Evolutionary conservation across 2,797 vertebrate species (phyloP).

Genomic region (Cryptoprocta ferox): DNA sequence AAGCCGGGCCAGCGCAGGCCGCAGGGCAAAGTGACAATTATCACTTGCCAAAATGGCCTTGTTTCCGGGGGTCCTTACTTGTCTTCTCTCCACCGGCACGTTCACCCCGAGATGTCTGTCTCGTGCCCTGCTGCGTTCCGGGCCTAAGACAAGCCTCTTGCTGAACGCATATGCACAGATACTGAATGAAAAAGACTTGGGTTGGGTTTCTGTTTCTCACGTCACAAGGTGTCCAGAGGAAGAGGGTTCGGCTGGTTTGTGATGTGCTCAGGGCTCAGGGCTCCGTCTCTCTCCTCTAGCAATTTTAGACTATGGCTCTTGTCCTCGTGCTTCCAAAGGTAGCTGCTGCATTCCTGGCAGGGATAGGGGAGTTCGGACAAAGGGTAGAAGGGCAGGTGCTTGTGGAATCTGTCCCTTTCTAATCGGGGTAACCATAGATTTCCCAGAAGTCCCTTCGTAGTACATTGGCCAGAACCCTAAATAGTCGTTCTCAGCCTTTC

Average conservation of each 20-base stretch:
- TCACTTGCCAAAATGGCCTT: neutral
- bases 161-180: neutral
- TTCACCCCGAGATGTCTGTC: neutral
- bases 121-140: neutral
- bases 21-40: rapidly evolving
- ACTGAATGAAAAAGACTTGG: neutral
- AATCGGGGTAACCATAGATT: neutral
- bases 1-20: neutral
- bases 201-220: neutral
- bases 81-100: neutral
- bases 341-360: slow-evolving; percentile 11
- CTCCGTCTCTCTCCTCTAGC: neutral
- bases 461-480: neutral
- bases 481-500: neutral
- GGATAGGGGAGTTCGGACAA: neutral
- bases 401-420: neutral
- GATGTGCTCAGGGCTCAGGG: neutral
- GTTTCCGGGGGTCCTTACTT: neutral
- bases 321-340: neutral
- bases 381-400: neutral
- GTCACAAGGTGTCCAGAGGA: neutral
- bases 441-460: neutral
- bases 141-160: no score
- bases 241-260: neutral
- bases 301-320: neutral